Evolutionary conservation across 2,888 invertebrate genomes (phyloP), one percentile per base, ranked within the genome.

Genomic region (Dicycla oo): DNA sequence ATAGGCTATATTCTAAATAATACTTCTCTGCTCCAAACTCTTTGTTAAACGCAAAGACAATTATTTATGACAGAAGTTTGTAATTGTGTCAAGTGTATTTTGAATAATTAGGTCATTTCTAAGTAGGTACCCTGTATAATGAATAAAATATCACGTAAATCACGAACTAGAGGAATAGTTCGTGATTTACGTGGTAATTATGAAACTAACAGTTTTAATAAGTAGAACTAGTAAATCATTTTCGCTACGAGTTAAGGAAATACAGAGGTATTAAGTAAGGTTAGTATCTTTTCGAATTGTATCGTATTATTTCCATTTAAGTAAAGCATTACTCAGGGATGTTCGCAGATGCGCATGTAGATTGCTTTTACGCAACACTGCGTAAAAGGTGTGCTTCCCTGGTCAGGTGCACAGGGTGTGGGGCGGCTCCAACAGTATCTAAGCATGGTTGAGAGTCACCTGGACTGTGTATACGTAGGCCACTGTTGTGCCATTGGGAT

Each of bases 1-100:
- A 64, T 64, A 49, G 20, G 45, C 18, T 10, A 53, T 53, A 57
- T 40, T 57, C 11, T 26, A 10, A 34, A 20, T 26, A 66, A 82
- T 64, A 83, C 83, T 80, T 53, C 56, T 73, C 79, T 23, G 69
- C 34, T 20, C 11, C 34, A 20, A 69, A 69, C 80, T 68, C 51
- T 23, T 58, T 72, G 58, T 45, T 47, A 20, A 60, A 69, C 1
- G 13, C 49, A 51, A n/a, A 56, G 78, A 77, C 57, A 82, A 81
- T 82, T 82, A 81, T 82, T 82, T 81, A 82, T 77, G 75, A 67
- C 69, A 73, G 43, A 72, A 70, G 71, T 75, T 45, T 66, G 20
- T 76, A 69, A 69, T 61, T 26, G 45, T 56, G 57, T 62, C 58
- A 49, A 68, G 60, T 38, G 49, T 69, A 80, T 81, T 76, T 71